Base-by-base conservation (phyloP, 2,113 vertebrate genomes). In the Sylvilagus bachmani region DNA sequence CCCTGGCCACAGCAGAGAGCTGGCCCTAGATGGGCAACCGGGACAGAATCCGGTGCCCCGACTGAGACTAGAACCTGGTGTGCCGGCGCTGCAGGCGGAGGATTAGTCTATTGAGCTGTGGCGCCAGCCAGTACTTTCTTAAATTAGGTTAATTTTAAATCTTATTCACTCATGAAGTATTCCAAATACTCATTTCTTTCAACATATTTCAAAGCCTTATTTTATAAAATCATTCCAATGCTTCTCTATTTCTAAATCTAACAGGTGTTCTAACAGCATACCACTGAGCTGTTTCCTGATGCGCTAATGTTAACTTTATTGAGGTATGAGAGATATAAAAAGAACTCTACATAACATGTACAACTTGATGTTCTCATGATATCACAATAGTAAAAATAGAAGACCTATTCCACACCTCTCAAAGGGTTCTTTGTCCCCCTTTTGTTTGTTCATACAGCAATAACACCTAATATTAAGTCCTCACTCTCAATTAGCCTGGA, bases 121-220 rank as follows among this genome's bases (percentile, higher is more conserved):
- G n/a, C n/a, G n/a, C n/a, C n/a, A n/a, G n/a, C n/a, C n/a, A 2
- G n/a, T 89, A 16, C 89, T 90, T 89, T 81, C 38, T 95, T 2
- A 82, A 53, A 85, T 49, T 61, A 21, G 25, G 29, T 79, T 49
- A 74, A 89, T 75, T 79, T 95, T 90, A 16, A 80, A 71, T 10
- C 33, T 81, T 49, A 6, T 73, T 93, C 21, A 31, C 83, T 95
- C 12, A 51, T 33, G 2, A 70, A 86, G 1, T 24, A 87, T 49
- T 92, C 67, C n/a, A n/a, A 75, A 49, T 80, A 4, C 10, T 73
- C 64, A 12, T 44, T n/a, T 92, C 10, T 61, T 44, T 93, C 55
- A 44, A 24, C 5, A 64, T 67, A 49, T 38, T 44, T 81, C 36
- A 64, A 85, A 66, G 4, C 38, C 16, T 38, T 82, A 70, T 22